Evolutionary conservation across 2,888 invertebrate species (phyloP), one percentile per base, ranked within the genome.

Genomic region (Rhorus exstirpatorius): DNA sequence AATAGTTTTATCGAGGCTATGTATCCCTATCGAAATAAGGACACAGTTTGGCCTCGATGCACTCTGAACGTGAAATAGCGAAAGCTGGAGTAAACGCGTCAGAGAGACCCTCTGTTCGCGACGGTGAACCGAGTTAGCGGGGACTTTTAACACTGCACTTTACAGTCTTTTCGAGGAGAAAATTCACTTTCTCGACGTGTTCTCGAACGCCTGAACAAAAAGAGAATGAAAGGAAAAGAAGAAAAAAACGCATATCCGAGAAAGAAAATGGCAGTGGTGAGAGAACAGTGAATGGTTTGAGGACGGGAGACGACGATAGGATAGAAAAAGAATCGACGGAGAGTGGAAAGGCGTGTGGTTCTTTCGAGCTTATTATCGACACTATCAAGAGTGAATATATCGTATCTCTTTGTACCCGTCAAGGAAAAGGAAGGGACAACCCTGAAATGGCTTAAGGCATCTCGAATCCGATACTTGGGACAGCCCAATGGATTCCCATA

Each of bases 161-260:
- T 85, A 75, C 85, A 85, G 86, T 85, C 85, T 86, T 35, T 83
- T 83, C 80, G 78, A 75, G 67, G 49, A 83, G 87, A 83, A 89
- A 90, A 90, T 89, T 87, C 84, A 88, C 85, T 89, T 89, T 87
- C 81, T 60, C 80, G 78, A 61, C 82, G 87, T 86, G 86, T 88
- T 81, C 77, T 65, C 79, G 38, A 8, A 51, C 58, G 35, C 51
- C 49, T 19, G 24, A 38, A 71, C 31, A 31, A 65, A 67, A 67
- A 60, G 24, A 55, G n/a, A 74, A 65, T 61, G 46, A 24, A 51
- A 31, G 53, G 41, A 65, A 38, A 35, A 53, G 19, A 44, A 60
- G 51, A 72, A 67, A 53, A 63, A 26, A 24, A 41, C 46, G 31
- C 41, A 55, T 41, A 24, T 49, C 35, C 21, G 41, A 51, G 17